Evolutionary conservation across 2,113 vertebrate species (phyloP).

Genomic region (Syngnathoides biaculeatus): DNA sequence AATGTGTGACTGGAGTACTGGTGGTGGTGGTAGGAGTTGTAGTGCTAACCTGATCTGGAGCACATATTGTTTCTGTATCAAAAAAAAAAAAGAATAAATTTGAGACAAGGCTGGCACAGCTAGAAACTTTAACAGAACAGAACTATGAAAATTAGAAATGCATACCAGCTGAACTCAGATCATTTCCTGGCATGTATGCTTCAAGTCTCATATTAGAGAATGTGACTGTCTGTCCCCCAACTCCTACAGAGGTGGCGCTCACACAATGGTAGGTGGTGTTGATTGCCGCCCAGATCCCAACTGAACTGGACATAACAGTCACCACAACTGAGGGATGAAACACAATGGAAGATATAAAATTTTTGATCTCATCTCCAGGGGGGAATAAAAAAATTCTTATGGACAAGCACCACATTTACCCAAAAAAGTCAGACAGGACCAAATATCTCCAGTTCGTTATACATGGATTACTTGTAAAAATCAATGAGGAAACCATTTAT

Average conservation of each 20-base stretch:
- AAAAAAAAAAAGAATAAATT: not conserved
- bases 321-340: constrained; percentile 45
- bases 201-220: constrained; percentile 78
- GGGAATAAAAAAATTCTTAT: not conserved
- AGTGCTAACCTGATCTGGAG: constrained; percentile 67
- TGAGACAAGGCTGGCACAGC: not conserved
- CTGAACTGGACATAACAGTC: constrained; percentile 37
- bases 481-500: not conserved
- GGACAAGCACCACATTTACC: not conserved
- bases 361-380: not conserved
- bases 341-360: not conserved
- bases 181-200: constrained; percentile 78
- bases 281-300: constrained; percentile 71
- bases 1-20: constrained; percentile 33
- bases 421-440: not conserved
- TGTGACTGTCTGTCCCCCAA: constrained; percentile 56
- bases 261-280: constrained; percentile 82
- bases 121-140: not conserved
- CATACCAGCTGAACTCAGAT: constrained; percentile 77
- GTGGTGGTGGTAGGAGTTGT: constrained; percentile 39
- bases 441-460: not conserved
- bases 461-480: not conserved
- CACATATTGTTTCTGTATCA: constrained; percentile 79
- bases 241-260: constrained; percentile 50
- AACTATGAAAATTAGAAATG: no score